Evolutionary conservation across 2,888 invertebrate species (phyloP).

Genomic region (Noctuana brunneofusca): DNA sequence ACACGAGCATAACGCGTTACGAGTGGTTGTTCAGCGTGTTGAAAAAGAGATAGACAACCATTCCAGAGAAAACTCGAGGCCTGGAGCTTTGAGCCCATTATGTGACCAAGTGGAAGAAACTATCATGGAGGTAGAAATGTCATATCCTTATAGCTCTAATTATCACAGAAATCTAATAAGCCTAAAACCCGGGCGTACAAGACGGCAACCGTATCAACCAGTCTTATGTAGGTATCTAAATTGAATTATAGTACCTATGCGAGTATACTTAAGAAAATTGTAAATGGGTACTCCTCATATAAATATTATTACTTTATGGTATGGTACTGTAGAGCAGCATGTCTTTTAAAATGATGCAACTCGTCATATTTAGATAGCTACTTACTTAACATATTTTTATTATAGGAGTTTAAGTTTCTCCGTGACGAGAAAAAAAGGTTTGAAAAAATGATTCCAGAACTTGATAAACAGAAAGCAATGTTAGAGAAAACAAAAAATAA

Average conservation of each 20-base stretch:
- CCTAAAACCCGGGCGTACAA: too few relatives aligned
- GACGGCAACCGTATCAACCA: too few relatives aligned
- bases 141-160: not conserved
- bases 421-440: conserved; percentile 63
- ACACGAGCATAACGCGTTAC: conserved; percentile 64
- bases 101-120: conserved; percentile 64
- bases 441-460: conserved; percentile 52
- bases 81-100: conserved; percentile 60
- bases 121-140: conserved; percentile 55
- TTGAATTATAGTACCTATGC: too few relatives aligned
- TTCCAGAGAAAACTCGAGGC: conserved; percentile 52
- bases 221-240: too few relatives aligned
- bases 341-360: too few relatives aligned
- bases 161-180: too few relatives aligned
- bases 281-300: too few relatives aligned
- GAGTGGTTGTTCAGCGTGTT: conserved; percentile 61
- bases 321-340: too few relatives aligned
- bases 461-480: conserved; percentile 51
- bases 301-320: too few relatives aligned
- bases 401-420: conserved; percentile 66
- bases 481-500: conserved; percentile 58
- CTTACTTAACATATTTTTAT: conserved; percentile 10
- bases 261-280: too few relatives aligned
- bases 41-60: conserved; percentile 55
- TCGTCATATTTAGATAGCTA: too few relatives aligned